phyloP scores from a whole-genome alignment of 2,797 vertebrate genomes.

The Sus cebifrons region DNA sequence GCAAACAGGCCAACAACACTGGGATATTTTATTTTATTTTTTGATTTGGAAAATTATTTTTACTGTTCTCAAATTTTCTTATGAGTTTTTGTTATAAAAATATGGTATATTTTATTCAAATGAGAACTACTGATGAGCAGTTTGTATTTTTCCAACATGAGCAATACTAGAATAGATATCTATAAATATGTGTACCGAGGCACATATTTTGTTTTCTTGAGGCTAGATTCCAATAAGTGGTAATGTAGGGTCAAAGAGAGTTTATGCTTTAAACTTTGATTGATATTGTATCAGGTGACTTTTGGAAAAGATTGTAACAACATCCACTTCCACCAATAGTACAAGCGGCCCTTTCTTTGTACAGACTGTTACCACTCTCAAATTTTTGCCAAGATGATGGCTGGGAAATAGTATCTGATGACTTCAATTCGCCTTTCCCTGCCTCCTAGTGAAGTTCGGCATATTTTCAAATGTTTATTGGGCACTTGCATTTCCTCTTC shows the following conservation, averaged over 20 bases:
- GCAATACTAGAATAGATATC: not conserved
- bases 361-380: not conserved
- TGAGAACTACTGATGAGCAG: not conserved
- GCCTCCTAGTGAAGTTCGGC: not conserved
- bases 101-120: slow-evolving; percentile 10
- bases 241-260: not conserved
- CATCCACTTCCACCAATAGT: not conserved
- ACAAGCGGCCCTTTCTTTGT: not conserved
- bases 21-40: too few relatives aligned
- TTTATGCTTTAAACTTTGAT: not conserved
- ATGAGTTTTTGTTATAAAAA: slow-evolving; percentile 24
- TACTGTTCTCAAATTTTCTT: slow-evolving; percentile 43
- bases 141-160: slow-evolving; percentile 27
- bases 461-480: slow-evolving; percentile 48
- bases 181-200: not conserved
- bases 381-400: slow-evolving; percentile 31
- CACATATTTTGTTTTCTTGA: slow-evolving; percentile 42
- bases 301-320: not conserved
- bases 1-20: not conserved
- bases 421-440: slow-evolving; percentile 42
- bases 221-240: not conserved
- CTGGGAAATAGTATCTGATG: slow-evolving; percentile 27
- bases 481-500: not conserved
- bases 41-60: slow-evolving; percentile 63
- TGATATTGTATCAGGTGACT: not conserved